Conservation (phyloP, 2,113 vertebrate species). For the Natator depressus region DNA sequence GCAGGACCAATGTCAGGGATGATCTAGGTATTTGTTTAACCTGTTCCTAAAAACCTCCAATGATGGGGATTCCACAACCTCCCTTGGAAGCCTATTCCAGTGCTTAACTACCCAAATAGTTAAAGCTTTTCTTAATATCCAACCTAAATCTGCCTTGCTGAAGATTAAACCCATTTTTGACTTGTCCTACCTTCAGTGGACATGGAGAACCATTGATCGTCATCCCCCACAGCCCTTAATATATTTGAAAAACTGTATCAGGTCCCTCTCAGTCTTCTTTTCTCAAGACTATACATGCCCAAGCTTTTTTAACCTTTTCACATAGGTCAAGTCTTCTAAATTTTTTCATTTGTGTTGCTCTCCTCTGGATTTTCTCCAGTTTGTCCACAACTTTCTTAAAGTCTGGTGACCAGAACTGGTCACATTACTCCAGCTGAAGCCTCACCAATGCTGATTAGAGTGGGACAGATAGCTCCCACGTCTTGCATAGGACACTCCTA, state of each 20-base stretch:
- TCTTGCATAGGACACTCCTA: neutral
- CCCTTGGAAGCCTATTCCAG: neutral
- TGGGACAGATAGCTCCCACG: neutral
- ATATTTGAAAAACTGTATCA: neutral
- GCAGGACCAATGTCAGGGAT: neutral
- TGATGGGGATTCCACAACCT: neutral
- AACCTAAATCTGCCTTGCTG: neutral
- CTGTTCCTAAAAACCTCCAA: neutral
- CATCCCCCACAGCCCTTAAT: neutral
- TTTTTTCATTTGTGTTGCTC: neutral
- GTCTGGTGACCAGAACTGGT: neutral
- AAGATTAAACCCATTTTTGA: neutral
- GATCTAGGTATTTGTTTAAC: neutral
- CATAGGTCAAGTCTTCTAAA: neutral
- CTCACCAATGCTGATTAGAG: neutral
- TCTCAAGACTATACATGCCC: neutral
- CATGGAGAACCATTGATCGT: neutral
- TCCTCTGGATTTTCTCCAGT: neutral
- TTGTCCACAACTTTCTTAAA: neutral
- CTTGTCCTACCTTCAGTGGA: neutral
- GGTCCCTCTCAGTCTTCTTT: neutral
- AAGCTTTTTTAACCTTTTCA: neutral
- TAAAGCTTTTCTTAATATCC: neutral
- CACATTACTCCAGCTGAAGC: neutral
- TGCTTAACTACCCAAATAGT: neutral